Evolutionary conservation across 2,113 vertebrate genomes (phyloP), one percentile per base, ranked within the genome.

Genomic region (Petroica traversi): DNA sequence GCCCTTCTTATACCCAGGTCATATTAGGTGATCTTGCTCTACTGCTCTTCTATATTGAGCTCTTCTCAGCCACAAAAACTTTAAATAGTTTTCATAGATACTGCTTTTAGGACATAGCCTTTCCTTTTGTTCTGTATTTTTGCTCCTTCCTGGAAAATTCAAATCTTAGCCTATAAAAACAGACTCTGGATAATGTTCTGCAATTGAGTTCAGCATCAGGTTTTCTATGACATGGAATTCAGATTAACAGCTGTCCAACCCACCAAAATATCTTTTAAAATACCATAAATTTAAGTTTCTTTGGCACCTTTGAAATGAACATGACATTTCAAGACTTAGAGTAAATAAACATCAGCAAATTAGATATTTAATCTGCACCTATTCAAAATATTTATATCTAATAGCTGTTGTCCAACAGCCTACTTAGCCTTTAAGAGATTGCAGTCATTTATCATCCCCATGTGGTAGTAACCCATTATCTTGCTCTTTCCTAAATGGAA

Each of bases 351-450:
- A 89, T 41, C 10, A 71, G 4, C 25, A 85, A 95, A 81, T 33
- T 18, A 67, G 82, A 89, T 48, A 46, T 69, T 80, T 69, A 41
- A 66, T 69, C 51, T 94, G 23, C 20, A 89, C 12, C 14, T 74
- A 43, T 88, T 81, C 5, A 71, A 94, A 94, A 84, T 75, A 71
- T 29, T 54, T 89, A n/a, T 78, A 94, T 85, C 55, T 87, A 78
- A 74, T 78, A 93, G 18, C 33, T 81, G 16, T 74, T 95, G 52
- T 81, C 48, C 57, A 93, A 54, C 36, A 92, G 19, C 29, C n/a
- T 72, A 61, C 76, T 86, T 83, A 94, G 36, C 52, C 40, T 76
- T 72, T 66, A 84, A 31, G 18, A 84, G 46, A 49, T 11, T 73
- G 25, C 28, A 52, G 23, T 74, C 13, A 81, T 80, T 89, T 89